phyloP scores from a whole-genome alignment of 2,888 invertebrate genomes.

The Physocephala rufipes region DNA sequence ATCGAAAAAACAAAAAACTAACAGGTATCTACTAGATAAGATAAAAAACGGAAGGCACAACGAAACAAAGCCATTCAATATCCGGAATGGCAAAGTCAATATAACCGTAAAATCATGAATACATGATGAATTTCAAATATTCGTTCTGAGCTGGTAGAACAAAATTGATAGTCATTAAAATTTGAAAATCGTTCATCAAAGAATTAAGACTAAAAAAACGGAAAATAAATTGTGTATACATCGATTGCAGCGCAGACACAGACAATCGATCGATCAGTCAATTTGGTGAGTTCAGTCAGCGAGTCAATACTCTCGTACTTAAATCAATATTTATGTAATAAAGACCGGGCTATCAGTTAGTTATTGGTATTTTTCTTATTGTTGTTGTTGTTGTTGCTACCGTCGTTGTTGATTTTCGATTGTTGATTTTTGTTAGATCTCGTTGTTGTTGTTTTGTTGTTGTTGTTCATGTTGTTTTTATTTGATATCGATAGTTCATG shows the following conservation, averaged over 20 bases:
- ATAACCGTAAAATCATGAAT: conserved; percentile 14
- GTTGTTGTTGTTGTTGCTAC: not conserved
- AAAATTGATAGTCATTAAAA: conserved; percentile 5
- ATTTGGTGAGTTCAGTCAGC: not conserved
- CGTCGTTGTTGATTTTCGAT: not conserved
- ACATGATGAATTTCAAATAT: conserved; percentile 21
- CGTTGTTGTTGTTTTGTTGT: conserved; percentile 15
- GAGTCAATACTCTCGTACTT: conserved; percentile 14
- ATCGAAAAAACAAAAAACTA: conserved; percentile 2
- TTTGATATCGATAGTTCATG: no score
- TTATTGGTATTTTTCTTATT: conserved; percentile 7
- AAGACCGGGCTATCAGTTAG: not conserved
- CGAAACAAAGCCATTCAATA: not conserved
- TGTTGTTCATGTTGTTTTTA: not conserved
- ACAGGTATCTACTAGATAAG: not conserved
- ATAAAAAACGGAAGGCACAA: not conserved
- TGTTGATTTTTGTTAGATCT: not conserved
- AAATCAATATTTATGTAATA: conserved; percentile 24
- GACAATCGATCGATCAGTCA: no score
- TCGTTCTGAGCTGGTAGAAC: not conserved
- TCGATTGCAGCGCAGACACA: not conserved
- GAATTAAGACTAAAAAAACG: conserved; percentile 6
- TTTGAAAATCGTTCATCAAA: conserved; percentile 17
- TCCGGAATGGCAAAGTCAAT: conserved; percentile 7
- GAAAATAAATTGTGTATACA: not conserved